phyloP scores from a whole-genome alignment of 2,113 vertebrate genomes.

The Macquaria australasica region DNA sequence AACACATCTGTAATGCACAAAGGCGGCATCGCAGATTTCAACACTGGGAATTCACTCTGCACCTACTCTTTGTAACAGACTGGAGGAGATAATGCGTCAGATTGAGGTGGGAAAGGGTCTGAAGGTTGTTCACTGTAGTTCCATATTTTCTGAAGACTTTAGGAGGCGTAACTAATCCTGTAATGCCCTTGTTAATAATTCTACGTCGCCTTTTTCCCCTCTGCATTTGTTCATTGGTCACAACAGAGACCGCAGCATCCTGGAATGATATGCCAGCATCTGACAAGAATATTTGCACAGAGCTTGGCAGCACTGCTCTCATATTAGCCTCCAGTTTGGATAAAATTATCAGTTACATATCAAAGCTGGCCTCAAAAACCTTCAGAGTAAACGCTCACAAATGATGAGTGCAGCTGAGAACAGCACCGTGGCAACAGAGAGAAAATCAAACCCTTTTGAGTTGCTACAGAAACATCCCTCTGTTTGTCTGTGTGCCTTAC shows the following conservation, averaged over 20 bases:
- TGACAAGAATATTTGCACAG: constrained; percentile 34
- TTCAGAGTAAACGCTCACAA: constrained; percentile 48
- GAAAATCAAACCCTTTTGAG: constrained; percentile 44
- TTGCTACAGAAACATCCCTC: constrained; percentile 63
- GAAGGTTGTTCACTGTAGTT: constrained; percentile 18
- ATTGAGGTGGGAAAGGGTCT: constrained; percentile 1
- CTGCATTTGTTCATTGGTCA: constrained; percentile 67
- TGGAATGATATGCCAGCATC: constrained; percentile 70
- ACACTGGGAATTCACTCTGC: constrained; percentile 27
- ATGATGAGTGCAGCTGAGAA: constrained; percentile 39
- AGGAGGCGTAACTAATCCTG: constrained; percentile 24
- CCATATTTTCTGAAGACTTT: constrained; percentile 25
- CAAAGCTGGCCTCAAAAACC: constrained; percentile 57
- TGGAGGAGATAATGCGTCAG: neutral
- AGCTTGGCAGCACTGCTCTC: constrained; percentile 27
- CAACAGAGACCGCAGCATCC: constrained; percentile 54
- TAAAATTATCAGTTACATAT: constrained; percentile 29
- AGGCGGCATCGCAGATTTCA: constrained; percentile 17
- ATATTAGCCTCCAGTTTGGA: constrained; percentile 37
- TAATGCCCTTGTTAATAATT: constrained; percentile 65
- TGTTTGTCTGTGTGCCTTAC: constrained; percentile 15
- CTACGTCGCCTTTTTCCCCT: neutral
- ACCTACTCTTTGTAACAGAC: constrained; percentile 12
- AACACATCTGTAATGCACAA: constrained; percentile 40
- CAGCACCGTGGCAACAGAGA: constrained; percentile 37